phyloP scores from a whole-genome alignment of 2,113 vertebrate species.

The Gobius niger region DNA sequence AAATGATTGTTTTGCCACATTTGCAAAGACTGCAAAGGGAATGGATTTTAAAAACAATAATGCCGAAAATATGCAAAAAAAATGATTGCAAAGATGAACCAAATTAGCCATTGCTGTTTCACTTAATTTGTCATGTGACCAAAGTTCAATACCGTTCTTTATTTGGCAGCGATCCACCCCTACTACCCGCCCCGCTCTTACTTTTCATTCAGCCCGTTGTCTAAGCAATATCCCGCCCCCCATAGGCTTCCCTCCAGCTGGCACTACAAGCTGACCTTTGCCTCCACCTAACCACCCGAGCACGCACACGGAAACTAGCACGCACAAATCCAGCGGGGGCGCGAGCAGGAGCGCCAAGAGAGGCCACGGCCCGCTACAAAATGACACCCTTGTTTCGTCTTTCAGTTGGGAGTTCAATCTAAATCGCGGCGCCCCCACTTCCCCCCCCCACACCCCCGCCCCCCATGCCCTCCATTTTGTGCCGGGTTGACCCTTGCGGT shows the following conservation, averaged over 20 bases:
- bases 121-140: background rate
- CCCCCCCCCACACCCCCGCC: background rate
- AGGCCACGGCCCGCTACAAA: constrained; percentile 68
- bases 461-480: constrained; percentile 82
- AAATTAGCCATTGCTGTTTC: background rate
- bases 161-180: background rate
- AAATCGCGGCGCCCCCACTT: constrained; percentile 63
- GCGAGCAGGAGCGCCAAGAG: constrained; percentile 70
- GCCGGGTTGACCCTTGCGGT: constrained; percentile 79
- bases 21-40: background rate
- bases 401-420: constrained; percentile 77
- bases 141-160: background rate
- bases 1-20: background rate
- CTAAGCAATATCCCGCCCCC: constrained; percentile 63
- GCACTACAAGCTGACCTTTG: constrained; percentile 82
- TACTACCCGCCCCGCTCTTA: constrained; percentile 7
- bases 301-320: constrained; percentile 22
- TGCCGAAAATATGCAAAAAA: background rate
- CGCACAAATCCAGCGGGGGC: constrained; percentile 70
- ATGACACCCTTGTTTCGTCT: constrained; percentile 77
- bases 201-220: constrained; percentile 41
- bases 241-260: constrained; percentile 84
- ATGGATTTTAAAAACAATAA: background rate
- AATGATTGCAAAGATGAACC: background rate
- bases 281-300: constrained; percentile 75